A percentile compares a stretch with the other conserved stretches of the same genome.
phyloP scores from a whole-genome alignment of 1,140 invertebrate genomes.

The Leptinotarsa texana region DNA sequence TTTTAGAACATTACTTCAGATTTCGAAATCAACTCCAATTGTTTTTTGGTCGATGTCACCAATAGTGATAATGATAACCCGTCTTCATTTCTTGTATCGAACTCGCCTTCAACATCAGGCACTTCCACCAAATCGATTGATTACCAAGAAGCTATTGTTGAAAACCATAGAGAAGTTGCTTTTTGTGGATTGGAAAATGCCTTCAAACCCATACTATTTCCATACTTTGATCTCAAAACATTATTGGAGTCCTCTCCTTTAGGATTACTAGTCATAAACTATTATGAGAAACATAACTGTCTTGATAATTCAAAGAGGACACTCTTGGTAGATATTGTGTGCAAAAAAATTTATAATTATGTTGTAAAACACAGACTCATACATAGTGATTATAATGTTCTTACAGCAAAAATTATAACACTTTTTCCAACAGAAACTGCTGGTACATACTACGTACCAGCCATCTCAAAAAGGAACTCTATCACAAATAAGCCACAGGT shows the following conservation, averaged over 20 bases:
- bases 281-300: neutral
- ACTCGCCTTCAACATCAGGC: neutral
- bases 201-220: neutral
- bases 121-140: neutral
- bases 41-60: no score
- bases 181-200: neutral
- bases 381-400: slow-evolving; percentile 14
- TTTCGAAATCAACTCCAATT: no score
- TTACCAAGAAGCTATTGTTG: neutral
- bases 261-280: neutral
- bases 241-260: slow-evolving; percentile 1
- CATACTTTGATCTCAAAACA: slow-evolving; percentile 1
- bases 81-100: neutral
- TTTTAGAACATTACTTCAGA: no score
- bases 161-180: neutral
- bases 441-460: slow-evolving; percentile 11
- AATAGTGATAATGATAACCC: neutral
- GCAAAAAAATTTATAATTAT: slow-evolving; percentile 11
- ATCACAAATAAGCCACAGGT: neutral
- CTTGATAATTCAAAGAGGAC: slow-evolving; percentile 13
- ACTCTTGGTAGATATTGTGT: neutral
- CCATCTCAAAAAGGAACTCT: neutral
- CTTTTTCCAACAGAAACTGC: slow-evolving; percentile 1
- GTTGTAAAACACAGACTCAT: slow-evolving; percentile 4
- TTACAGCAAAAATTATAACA: slow-evolving; percentile 13